These are phyloP conservation scores for Steinernema khuongi DNA, from an alignment of 1,140 invertebrate genomes.

Conservation along the genomic window DNA sequence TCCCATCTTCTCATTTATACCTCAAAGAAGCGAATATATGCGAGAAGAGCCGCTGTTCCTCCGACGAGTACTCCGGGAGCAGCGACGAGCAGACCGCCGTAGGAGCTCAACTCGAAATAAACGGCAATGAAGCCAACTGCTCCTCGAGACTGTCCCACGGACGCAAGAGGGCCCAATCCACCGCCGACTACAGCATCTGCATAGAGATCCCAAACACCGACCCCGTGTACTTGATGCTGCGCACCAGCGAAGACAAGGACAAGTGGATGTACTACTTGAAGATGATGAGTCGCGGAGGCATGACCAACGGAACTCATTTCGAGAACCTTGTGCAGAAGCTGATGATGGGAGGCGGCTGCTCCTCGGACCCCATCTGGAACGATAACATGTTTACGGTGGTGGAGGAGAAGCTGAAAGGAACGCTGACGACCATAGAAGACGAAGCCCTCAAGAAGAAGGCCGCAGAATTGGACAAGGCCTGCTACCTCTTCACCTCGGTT, in stretches of 20 bases:
- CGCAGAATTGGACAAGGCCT: slow-evolving; percentile 42
- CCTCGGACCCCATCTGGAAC: slow-evolving; percentile 40
- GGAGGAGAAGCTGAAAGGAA: slow-evolving; percentile 43
- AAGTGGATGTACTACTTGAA: slow-evolving; percentile 52
- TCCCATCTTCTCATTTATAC: slow-evolving; percentile 39
- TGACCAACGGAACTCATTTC: slow-evolving; percentile 42
- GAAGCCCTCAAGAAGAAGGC: slow-evolving; percentile 42
- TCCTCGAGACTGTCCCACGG: neutral
- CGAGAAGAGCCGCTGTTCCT: slow-evolving; percentile 35
- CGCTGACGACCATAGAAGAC: slow-evolving; percentile 42
- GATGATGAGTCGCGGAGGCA: slow-evolving; percentile 41
- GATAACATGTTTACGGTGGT: slow-evolving; percentile 38
- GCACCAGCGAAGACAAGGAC: slow-evolving; percentile 46
- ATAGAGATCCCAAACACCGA: slow-evolving; percentile 42
- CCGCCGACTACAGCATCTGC: slow-evolving; percentile 38
- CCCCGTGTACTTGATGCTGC: slow-evolving; percentile 45
- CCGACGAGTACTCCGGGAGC: slow-evolving; percentile 41
- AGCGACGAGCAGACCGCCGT: slow-evolving; percentile 24
- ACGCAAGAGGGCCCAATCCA: slow-evolving; percentile 20
- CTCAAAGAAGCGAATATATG: slow-evolving; percentile 44
- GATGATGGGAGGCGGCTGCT: slow-evolving; percentile 34
- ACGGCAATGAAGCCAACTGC: neutral
- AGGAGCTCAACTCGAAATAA: slow-evolving; percentile 19
- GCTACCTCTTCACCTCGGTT: slow-evolving; percentile 46
- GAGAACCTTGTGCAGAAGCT: slow-evolving; percentile 38